These are phyloP conservation scores for Anomalospiza imberbis DNA, from an alignment of 2,797 vertebrate species.

Conservation along the genomic window DNA sequence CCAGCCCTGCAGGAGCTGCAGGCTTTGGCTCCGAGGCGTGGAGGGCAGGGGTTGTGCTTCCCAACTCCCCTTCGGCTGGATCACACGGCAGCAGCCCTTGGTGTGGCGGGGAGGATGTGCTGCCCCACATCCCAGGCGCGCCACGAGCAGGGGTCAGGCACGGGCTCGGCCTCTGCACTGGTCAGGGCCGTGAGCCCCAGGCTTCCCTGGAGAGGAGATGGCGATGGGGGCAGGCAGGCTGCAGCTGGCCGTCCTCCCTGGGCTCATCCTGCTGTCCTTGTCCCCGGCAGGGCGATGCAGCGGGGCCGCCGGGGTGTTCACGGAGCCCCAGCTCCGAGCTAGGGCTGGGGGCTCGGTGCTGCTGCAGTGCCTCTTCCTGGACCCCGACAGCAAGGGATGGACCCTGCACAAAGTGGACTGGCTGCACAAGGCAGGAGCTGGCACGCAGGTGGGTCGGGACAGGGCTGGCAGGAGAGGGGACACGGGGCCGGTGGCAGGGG, in stretches of 20 bases:
- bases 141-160: not conserved
- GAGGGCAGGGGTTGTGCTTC: not conserved
- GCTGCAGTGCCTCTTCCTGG: slow-evolving; percentile 62
- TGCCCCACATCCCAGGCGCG: slow-evolving; percentile 1
- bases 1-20: not conserved
- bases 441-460: not conserved
- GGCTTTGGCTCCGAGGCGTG: not conserved
- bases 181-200: not conserved
- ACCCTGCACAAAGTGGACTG: slow-evolving; percentile 70
- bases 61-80: not conserved
- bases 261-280: slow-evolving; percentile 33
- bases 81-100: not conserved
- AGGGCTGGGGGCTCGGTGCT: slow-evolving; percentile 52
- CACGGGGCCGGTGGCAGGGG: fast-evolving
- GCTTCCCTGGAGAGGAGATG: not conserved
- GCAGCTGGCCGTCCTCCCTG: not conserved
- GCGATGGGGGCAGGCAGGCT: not conserved
- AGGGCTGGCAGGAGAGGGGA: fast-evolving
- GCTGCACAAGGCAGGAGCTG: not conserved
- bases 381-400: not conserved
- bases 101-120: slow-evolving; percentile 32
- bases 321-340: slow-evolving; percentile 21
- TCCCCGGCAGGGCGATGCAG: slow-evolving; percentile 27
- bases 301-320: not conserved
- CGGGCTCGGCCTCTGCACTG: not conserved